phyloP scores from a whole-genome alignment of 2,888 invertebrate species.

The Trimorus sp. region DNA sequence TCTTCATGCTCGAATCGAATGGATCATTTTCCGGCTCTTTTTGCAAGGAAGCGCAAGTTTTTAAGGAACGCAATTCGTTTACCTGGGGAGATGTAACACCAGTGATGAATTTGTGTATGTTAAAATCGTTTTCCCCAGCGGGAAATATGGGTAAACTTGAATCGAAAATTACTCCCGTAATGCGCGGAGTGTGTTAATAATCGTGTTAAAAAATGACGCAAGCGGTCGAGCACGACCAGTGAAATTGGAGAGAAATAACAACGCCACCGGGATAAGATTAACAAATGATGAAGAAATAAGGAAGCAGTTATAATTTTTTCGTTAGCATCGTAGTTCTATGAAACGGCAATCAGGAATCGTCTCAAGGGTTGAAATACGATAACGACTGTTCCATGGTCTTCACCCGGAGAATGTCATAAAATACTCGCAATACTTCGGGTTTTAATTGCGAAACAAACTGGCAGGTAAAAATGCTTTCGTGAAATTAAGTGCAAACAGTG shows the following conservation, averaged over 20 bases:
- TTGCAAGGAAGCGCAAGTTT: neutral
- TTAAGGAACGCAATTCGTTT: too few relatives aligned
- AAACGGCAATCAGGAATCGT: slow-evolving; percentile 45
- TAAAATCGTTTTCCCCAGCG: neutral
- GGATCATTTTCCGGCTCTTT: slow-evolving; percentile 13
- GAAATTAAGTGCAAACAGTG: too few relatives aligned
- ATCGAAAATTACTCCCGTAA: neutral
- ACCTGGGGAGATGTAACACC: too few relatives aligned
- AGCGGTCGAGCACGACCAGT: slow-evolving; percentile 29
- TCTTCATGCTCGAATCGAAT: slow-evolving; percentile 23
- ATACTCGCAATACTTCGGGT: slow-evolving; percentile 32
- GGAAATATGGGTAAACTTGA: neutral
- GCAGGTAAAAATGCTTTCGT: too few relatives aligned
- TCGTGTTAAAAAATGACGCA: slow-evolving; percentile 21
- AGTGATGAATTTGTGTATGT: neutral
- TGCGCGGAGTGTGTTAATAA: slow-evolving; percentile 7
- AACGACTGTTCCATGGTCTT: slow-evolving; percentile 45
- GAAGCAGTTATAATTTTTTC: slow-evolving; percentile 52
- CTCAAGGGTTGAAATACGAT: slow-evolving; percentile 55
- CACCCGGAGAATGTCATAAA: slow-evolving; percentile 45
- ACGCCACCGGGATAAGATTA: slow-evolving; percentile 38
- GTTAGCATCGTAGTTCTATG: slow-evolving; percentile 25
- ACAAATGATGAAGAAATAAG: slow-evolving; percentile 59
- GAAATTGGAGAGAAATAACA: slow-evolving; percentile 37
- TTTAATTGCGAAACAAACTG: slow-evolving; percentile 48